A percentile compares a stretch with the other conserved stretches of the same genome.
phyloP scores from a whole-genome alignment of 2,797 vertebrate genomes.

The Clarias platycephalus region DNA sequence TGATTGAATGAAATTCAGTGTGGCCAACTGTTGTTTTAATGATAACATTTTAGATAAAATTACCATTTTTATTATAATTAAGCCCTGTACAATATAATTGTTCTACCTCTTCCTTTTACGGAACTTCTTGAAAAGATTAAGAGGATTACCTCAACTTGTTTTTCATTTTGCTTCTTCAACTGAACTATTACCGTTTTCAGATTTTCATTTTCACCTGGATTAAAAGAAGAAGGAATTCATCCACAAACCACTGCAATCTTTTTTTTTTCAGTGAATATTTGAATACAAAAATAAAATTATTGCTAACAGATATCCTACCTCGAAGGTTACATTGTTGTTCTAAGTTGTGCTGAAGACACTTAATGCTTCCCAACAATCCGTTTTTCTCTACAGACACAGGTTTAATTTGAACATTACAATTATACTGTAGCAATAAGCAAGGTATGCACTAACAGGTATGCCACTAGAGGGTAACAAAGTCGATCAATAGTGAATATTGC shows the following conservation, averaged over 20 bases:
- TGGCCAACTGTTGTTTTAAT: background rate
- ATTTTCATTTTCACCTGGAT: conserved; percentile 69
- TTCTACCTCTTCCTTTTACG: background rate
- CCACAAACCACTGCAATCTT: background rate
- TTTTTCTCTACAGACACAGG: conserved; percentile 77
- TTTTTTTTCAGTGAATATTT: background rate
- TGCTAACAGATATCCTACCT: conserved; percentile 72
- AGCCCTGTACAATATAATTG: background rate
- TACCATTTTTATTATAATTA: background rate
- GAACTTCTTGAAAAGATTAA: background rate
- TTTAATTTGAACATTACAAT: background rate
- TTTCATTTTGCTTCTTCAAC: conserved; percentile 60
- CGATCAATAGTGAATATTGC: background rate
- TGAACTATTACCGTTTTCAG: conserved; percentile 59
- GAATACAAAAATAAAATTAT: background rate
- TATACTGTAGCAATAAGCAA: background rate
- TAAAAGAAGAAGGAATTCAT: background rate
- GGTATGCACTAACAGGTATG: conserved; percentile 38
- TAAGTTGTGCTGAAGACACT: conserved; percentile 80
- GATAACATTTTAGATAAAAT: no score
- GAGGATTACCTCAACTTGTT: conserved; percentile 59
- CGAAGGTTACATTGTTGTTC: conserved; percentile 84
- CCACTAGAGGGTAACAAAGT: conserved; percentile 37
- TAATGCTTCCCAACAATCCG: conserved; percentile 75
- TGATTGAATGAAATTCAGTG: no score